Evolutionary conservation across 2,113 vertebrate species (phyloP).

Genomic region (Raja brachyura): DNA sequence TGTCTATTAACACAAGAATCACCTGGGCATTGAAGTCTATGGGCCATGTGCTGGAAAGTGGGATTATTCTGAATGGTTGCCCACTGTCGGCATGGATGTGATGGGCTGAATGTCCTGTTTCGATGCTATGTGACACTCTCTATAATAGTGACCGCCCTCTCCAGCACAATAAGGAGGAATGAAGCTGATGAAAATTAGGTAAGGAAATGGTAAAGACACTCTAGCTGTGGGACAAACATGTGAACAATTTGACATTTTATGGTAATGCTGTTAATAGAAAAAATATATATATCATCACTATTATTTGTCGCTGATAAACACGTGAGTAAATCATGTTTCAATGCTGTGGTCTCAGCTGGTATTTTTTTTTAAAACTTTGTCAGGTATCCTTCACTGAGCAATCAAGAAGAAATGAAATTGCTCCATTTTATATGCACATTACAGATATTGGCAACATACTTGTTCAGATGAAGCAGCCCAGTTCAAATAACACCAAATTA

Average conservation of each 20-base stretch:
- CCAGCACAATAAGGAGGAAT: neutral
- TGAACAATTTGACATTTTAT: neutral
- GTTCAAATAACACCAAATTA: conserved; percentile 1
- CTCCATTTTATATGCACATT: neutral
- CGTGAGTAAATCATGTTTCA: neutral
- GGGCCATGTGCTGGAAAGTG: no score
- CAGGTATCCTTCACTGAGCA: neutral
- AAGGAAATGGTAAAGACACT: neutral
- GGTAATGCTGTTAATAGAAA: neutral
- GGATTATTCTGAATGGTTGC: no score
- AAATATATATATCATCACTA: neutral
- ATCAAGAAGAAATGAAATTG: neutral
- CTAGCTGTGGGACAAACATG: neutral
- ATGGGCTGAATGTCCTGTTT: no score
- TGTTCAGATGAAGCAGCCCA: neutral
- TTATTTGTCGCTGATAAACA: neutral
- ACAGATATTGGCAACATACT: neutral
- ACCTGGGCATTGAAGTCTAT: no score
- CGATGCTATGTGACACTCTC: no score
- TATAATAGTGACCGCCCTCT: no score
- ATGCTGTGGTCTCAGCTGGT: neutral
- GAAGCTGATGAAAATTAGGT: neutral
- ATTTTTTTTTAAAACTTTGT: neutral
- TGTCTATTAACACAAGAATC: no score
- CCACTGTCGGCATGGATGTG: no score